Percentiles rank a stretch among this genome's conserved stretches.
Conservation (phyloP, 1,140 invertebrate species). For the Tribolium madens region DNA sequence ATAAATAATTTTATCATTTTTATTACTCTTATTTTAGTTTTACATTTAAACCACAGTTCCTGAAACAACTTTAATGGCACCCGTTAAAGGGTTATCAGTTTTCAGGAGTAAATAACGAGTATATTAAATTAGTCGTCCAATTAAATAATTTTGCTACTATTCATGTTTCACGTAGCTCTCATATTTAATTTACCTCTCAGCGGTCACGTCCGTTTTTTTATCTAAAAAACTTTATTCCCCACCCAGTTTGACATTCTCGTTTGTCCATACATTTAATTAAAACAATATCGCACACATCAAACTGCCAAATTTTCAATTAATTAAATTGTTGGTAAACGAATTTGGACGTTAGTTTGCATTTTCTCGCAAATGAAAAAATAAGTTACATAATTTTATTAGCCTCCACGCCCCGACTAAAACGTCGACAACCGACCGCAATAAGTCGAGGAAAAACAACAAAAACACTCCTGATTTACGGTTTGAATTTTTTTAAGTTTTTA, state of each 20-base stretch:
- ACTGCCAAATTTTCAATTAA: constrained; percentile 9
- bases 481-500: constrained; percentile 5
- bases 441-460: constrained; percentile 5
- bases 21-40: too few species aligned
- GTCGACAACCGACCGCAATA: background rate
- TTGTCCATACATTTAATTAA: constrained; percentile 6
- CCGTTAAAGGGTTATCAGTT: too few species aligned
- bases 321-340: constrained; percentile 6
- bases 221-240: too few species aligned
- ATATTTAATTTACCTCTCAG: too few species aligned
- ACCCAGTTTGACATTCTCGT: background rate
- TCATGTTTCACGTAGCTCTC: too few species aligned
- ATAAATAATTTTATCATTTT: too few species aligned
- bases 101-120: too few species aligned
- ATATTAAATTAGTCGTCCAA: too few species aligned
- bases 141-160: too few species aligned
- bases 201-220: too few species aligned
- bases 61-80: too few species aligned
- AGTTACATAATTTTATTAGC: constrained; percentile 24
- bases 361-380: constrained; percentile 4
- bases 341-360: constrained; percentile 3
- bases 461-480: constrained; percentile 5
- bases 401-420: background rate
- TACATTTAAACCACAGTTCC: too few species aligned
- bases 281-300: constrained; percentile 2